Evolutionary conservation across 2,888 invertebrate genomes (phyloP), one percentile per base, ranked within the genome.

Genomic region (Drosophila sordidula): DNA sequence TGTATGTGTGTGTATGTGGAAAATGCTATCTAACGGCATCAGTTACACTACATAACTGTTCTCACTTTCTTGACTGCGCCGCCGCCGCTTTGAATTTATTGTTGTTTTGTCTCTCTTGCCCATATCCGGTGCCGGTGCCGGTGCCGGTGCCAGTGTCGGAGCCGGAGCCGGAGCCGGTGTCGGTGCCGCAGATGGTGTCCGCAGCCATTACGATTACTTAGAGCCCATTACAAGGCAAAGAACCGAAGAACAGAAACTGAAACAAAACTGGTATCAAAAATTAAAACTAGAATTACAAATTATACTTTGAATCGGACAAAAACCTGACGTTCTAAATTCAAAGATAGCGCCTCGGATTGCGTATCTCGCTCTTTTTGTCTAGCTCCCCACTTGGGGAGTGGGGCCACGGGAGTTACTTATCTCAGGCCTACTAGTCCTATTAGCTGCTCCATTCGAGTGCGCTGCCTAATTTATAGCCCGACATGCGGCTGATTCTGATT

Each of bases 41-140:
- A 75, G 89, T 86, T 89, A 89, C 86, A 89, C 89, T 86, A 83
- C 75, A 88, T 86, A 86, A 89, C 88, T 88, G 86, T 86, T 86
- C 86, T 86, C 89, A 86, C 86, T 86, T 86, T 86, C 86, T 86
- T 87, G 80, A 72, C 84, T 70, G 70, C 77, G 65, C 51, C 56
- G 62, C 29, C 29, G 29, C 55, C 42, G 58, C 52, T 41, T 65
- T 70, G 66, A 57, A 85, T 75, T 83, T 64, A 70, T 80, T 76
- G 67, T 69, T 84, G 64, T 71, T 55, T 64, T 76, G 68, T 71
- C 57, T 54, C 57, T 77, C 55, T 77, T 73, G 78, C 78, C 86
- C 78, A 80, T 86, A 83, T 85, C 84, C 84, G 84, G 87, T 84
- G 75, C 44, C 44, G 38, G 14, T 16, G 14, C 8, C 16, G 39